These are phyloP conservation scores for Agrypnia vestita DNA, from an alignment of 1,140 invertebrate genomes.

Conservation along the genomic window DNA sequence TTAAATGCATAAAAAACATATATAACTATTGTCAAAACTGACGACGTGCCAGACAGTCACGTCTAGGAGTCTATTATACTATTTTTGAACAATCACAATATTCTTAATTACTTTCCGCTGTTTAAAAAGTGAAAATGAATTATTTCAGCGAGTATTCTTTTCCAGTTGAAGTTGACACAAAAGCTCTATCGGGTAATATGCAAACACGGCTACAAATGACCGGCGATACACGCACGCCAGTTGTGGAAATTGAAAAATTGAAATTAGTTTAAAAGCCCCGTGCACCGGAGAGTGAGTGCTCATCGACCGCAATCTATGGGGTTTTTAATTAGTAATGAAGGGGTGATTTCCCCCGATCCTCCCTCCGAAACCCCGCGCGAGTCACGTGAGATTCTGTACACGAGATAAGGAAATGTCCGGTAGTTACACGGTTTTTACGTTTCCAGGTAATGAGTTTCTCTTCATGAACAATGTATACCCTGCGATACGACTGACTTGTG, in stretches of 20 bases:
- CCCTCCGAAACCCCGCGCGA: conserved; percentile 40
- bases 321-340: conserved; percentile 60
- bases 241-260: conserved; percentile 58
- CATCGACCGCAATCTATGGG: conserved; percentile 51
- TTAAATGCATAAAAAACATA: too few species aligned
- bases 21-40: too few species aligned
- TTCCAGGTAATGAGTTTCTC: conserved; percentile 58
- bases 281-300: conserved; percentile 48
- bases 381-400: conserved; percentile 58
- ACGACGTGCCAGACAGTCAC: too few species aligned
- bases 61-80: not conserved
- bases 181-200: conserved; percentile 33
- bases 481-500: not conserved
- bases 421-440: conserved; percentile 60
- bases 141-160: too few species aligned
- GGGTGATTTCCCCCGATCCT: conserved; percentile 29
- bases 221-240: conserved; percentile 25
- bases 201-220: conserved; percentile 40
- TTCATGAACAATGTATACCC: conserved; percentile 57
- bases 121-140: not conserved
- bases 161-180: conserved; percentile 9
- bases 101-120: not conserved
- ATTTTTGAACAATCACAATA: not conserved
- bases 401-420: conserved; percentile 56
- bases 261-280: conserved; percentile 61